These are phyloP conservation scores for Lasioglossum villosulum DNA, from an alignment of 2,888 invertebrate species.

Conservation along the genomic window DNA sequence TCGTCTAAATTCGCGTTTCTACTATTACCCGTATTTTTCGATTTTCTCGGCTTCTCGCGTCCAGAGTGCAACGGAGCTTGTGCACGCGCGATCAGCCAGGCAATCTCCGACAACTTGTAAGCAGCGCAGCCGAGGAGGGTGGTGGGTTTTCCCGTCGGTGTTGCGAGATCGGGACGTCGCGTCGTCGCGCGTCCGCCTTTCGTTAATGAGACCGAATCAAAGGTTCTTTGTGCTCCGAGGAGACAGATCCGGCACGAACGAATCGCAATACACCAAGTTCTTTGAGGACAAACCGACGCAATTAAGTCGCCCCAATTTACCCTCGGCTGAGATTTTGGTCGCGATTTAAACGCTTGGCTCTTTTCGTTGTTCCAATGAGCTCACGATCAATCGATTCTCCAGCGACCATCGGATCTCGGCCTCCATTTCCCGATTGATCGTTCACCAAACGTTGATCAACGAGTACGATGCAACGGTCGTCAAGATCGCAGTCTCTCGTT, in stretches of 20 bases:
- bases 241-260: conserved; percentile 21
- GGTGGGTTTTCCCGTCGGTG: neutral
- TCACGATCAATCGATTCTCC: neutral
- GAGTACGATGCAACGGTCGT: neutral
- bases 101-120: conserved; percentile 3
- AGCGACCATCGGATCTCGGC: neutral
- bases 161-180: conserved; percentile 11
- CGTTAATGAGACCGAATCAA: conserved; percentile 81
- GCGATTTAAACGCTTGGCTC: conserved; percentile 1
- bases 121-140: neutral
- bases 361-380: neutral
- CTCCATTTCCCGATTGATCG: neutral
- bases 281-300: conserved; percentile 79
- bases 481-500: neutral
- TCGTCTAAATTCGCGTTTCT: conserved; percentile 6
- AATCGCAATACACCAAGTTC: conserved; percentile 57
- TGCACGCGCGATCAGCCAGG: neutral
- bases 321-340: conserved; percentile 17
- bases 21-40: neutral
- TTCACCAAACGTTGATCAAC: neutral
- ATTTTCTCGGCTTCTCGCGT: conserved; percentile 7
- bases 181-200: conserved; percentile 70
- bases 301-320: conserved; percentile 79
- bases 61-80: neutral
- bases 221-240: conserved; percentile 73